Percentiles rank a stretch among this genome's conserved stretches.
These are phyloP conservation scores for Bombylius major DNA, from an alignment of 2,888 invertebrate species.

Conservation along the genomic window DNA sequence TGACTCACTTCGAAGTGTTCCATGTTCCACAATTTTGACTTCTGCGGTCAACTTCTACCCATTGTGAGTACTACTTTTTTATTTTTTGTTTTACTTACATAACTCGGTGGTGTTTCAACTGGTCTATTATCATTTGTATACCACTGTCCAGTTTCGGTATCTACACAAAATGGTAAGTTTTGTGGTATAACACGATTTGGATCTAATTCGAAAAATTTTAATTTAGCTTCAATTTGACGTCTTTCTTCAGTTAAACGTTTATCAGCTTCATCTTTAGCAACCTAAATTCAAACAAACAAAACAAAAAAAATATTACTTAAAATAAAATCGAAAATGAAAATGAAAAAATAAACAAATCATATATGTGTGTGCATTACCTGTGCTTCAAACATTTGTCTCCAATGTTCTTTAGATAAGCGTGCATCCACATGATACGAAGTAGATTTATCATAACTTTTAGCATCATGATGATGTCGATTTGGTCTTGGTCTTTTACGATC, in stretches of 20 bases:
- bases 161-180: conserved; percentile 30
- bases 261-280: conserved; percentile 33
- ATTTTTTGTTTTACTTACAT: conserved; percentile 20
- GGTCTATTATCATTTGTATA: conserved; percentile 26
- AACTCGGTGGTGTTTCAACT: conserved; percentile 29
- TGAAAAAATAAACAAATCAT: neutral
- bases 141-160: conserved; percentile 33
- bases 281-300: conserved; percentile 20
- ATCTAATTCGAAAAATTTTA: conserved; percentile 32
- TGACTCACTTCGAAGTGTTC: too few relatives aligned
- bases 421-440: conserved; percentile 9
- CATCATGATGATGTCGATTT: neutral
- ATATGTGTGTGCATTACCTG: conserved; percentile 19
- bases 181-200: conserved; percentile 24
- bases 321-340: neutral
- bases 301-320: neutral
- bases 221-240: conserved; percentile 31
- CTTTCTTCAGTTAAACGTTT: conserved; percentile 30
- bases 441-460: neutral
- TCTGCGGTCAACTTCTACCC: too few relatives aligned
- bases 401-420: conserved; percentile 28
- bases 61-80: too few relatives aligned
- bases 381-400: conserved; percentile 32
- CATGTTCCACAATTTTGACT: too few relatives aligned
- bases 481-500: neutral